Conservation (phyloP, 2,797 vertebrate species). For the Enteromius argenteus region DNA sequence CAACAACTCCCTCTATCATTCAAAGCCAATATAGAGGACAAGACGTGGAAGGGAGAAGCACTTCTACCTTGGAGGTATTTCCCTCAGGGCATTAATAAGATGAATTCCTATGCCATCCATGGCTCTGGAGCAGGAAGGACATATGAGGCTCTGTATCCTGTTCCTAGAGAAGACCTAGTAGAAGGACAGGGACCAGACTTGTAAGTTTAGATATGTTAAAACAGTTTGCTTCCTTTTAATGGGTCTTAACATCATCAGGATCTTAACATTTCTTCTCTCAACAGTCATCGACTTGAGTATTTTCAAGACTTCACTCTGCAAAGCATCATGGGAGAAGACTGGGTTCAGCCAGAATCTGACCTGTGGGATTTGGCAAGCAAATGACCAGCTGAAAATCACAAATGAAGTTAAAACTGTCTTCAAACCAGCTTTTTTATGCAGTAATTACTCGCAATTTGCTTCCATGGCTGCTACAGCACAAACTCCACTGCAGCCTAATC, state of each 20-base stretch:
- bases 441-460: constrained; percentile 35
- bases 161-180: constrained; percentile 71
- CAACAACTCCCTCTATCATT: constrained; percentile 79
- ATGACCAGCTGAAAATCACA: constrained; percentile 30
- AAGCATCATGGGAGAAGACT: constrained; percentile 80
- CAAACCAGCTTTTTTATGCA: constrained; percentile 21
- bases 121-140: constrained; percentile 73
- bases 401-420: not conserved
- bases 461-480: constrained; percentile 24
- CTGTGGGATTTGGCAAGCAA: constrained; percentile 66
- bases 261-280: constrained; percentile 8
- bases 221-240: not conserved
- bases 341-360: constrained; percentile 77
- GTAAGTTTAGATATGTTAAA: constrained; percentile 65
- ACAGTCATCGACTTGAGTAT: constrained; percentile 77
- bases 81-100: constrained; percentile 79
- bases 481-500: constrained; percentile 36
- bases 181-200: constrained; percentile 76
- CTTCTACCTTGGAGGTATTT: constrained; percentile 79
- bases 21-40: constrained; percentile 65
- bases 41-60: constrained; percentile 72
- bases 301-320: constrained; percentile 81
- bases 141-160: constrained; percentile 76
- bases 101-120: constrained; percentile 80
- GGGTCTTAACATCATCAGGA: not conserved